A percentile compares a stretch with the other conserved stretches of the same genome.
These are phyloP conservation scores for Cochlearius cochlearius DNA, from an alignment of 2,113 vertebrate genomes.

Conservation along the genomic window DNA sequence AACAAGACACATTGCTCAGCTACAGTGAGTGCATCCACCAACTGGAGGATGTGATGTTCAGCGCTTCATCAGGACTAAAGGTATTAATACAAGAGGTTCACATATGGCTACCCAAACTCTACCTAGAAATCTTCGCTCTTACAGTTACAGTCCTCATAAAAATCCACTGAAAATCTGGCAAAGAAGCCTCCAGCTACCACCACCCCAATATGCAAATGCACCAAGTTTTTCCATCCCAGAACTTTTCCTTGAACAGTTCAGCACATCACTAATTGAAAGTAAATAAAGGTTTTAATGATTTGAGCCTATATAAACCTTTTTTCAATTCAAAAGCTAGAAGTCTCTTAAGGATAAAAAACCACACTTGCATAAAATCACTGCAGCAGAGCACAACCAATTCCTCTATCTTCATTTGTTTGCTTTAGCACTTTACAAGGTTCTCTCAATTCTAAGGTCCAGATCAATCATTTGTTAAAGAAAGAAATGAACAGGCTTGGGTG, in stretches of 20 bases:
- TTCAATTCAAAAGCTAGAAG: conserved; percentile 13
- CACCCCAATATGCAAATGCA: neutral
- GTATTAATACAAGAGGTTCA: neutral
- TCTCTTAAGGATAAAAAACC: conserved; percentile 43
- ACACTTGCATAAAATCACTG: conserved; percentile 60
- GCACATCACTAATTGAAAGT: conserved; percentile 45
- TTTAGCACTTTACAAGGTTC: conserved; percentile 56
- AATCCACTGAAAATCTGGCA: neutral
- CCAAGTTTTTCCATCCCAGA: neutral
- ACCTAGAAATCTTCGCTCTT: neutral
- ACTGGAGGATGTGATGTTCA: neutral
- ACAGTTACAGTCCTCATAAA: neutral
- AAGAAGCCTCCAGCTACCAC: neutral
- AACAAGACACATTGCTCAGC: neutral
- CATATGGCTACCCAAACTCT: neutral
- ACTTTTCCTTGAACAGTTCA: neutral
- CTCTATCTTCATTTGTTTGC: conserved; percentile 60
- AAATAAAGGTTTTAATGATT: conserved; percentile 57
- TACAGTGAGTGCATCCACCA: neutral
- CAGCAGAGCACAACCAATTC: conserved; percentile 56
- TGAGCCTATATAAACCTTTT: conserved; percentile 23
- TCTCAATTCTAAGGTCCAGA: conserved; percentile 52
- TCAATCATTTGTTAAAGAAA: conserved; percentile 69
- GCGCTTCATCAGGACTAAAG: neutral
- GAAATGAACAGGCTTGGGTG: conserved; percentile 19